Evolutionary conservation across 2,888 invertebrate species (phyloP).

Genomic region (Lymantria monacha): DNA sequence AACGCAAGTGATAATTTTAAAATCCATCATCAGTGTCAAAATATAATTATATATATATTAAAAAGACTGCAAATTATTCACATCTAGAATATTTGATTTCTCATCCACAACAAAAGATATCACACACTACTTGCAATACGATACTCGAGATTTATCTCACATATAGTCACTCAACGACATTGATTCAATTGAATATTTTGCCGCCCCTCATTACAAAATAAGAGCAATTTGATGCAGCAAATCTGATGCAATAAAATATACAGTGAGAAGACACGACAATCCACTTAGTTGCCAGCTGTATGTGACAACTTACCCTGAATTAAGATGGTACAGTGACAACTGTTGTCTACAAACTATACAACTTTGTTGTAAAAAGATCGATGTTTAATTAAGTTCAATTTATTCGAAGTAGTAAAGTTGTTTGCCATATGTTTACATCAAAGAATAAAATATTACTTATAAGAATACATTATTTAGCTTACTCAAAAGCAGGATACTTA

Average conservation of each 20-base stretch:
- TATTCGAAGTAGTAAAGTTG: conserved; percentile 21
- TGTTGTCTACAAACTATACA: conserved; percentile 34
- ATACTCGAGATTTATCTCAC: conserved; percentile 34
- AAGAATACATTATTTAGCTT: no score
- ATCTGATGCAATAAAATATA: conserved; percentile 45
- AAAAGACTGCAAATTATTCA: conserved; percentile 32
- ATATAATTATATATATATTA: neutral
- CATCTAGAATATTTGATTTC: conserved; percentile 7
- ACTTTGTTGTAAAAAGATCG: conserved; percentile 40
- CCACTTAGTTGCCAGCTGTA: conserved; percentile 50
- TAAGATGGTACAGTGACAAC: conserved; percentile 29
- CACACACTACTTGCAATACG: conserved; percentile 35
- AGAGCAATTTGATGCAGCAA: conserved; percentile 37
- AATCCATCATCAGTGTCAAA: neutral
- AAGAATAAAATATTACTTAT: no score
- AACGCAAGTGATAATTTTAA: no score
- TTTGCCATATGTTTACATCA: conserved; percentile 6
- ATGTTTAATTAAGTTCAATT: conserved; percentile 44
- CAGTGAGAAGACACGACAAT: conserved; percentile 60
- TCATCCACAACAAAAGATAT: conserved; percentile 40
- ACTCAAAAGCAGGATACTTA: no score
- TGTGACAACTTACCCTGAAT: conserved; percentile 47
- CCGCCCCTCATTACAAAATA: conserved; percentile 54
- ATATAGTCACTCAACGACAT: conserved; percentile 31
- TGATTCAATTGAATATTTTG: conserved; percentile 48